Percentiles rank a stretch among this genome's conserved stretches.
Evolutionary conservation across 2,113 vertebrate species (phyloP).

Genomic region (Chaetura pelagica): DNA sequence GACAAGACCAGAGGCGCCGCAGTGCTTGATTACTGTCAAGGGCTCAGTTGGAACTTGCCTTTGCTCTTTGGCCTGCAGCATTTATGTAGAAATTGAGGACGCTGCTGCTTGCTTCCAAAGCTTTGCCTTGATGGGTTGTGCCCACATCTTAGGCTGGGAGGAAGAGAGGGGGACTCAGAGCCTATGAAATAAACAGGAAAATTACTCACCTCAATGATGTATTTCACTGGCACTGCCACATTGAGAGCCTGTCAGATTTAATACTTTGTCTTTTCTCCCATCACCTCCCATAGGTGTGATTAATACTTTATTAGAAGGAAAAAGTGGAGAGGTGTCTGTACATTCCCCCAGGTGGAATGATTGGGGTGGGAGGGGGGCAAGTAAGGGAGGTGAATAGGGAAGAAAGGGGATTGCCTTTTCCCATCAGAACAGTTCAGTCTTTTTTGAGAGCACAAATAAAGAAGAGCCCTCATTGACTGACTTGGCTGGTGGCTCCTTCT

Average conservation of each 20-base stretch:
- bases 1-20: conserved; percentile 99
- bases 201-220: conserved; percentile 83
- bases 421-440: neutral
- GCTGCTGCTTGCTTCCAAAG: conserved; percentile 84
- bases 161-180: conserved; percentile 18
- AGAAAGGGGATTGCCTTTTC: neutral
- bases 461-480: neutral
- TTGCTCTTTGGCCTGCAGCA: conserved; percentile 90
- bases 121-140: conserved; percentile 86
- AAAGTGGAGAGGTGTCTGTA: neutral
- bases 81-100: conserved; percentile 88
- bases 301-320: conserved; percentile 32
- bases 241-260: conserved; percentile 73
- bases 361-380: neutral
- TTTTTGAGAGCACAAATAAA: neutral
- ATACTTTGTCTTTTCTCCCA: conserved; percentile 50
- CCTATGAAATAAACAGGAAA: conserved; percentile 85
- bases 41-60: conserved; percentile 92
- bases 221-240: conserved; percentile 76
- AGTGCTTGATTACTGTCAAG: conserved; percentile 87
- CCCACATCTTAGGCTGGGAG: conserved; percentile 79
- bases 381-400: neutral
- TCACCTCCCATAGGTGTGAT: conserved; percentile 6
- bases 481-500: neutral
- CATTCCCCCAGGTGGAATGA: neutral